phyloP scores from a whole-genome alignment of 1,140 invertebrate genomes.

The Drosophila hydei region DNA sequence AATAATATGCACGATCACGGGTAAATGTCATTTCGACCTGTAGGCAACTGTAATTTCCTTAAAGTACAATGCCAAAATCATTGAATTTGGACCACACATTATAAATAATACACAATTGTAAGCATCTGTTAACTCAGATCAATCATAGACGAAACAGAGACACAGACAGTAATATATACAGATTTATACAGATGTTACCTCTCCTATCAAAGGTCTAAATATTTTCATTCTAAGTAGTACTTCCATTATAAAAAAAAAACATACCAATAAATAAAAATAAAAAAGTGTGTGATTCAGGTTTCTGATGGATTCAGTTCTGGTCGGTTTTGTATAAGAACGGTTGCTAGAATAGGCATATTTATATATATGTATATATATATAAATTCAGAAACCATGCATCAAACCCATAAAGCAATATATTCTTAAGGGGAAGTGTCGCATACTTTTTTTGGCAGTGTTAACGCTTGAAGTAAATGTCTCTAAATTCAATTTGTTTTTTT shows the following conservation, averaged over 20 bases:
- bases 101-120: slow-evolving; percentile 43
- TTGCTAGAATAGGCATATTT: slow-evolving; percentile 10
- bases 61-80: slow-evolving; percentile 81
- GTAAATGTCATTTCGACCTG: slow-evolving; percentile 96
- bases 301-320: slow-evolving; percentile 5
- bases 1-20: slow-evolving; percentile 97
- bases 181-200: slow-evolving; percentile 33
- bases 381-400: slow-evolving; percentile 57
- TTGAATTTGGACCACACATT: slow-evolving; percentile 51
- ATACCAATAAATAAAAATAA: neutral
- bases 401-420: slow-evolving; percentile 47
- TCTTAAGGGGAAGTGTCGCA: slow-evolving; percentile 38
- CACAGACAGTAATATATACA: slow-evolving; percentile 29
- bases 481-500: slow-evolving; percentile 9
- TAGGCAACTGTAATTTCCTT: slow-evolving; percentile 97
- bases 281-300: neutral
- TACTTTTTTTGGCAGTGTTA: slow-evolving; percentile 46
- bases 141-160: slow-evolving; percentile 15
- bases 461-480: slow-evolving; percentile 6
- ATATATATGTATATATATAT: neutral
- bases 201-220: slow-evolving; percentile 9
- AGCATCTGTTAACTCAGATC: neutral
- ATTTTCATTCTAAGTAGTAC: neutral
- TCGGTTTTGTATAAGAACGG: slow-evolving; percentile 14
- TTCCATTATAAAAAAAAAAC: slow-evolving; percentile 1